Evolutionary conservation across 2,888 invertebrate species (phyloP).

Genomic region (Ypsolopha scabrella): DNA sequence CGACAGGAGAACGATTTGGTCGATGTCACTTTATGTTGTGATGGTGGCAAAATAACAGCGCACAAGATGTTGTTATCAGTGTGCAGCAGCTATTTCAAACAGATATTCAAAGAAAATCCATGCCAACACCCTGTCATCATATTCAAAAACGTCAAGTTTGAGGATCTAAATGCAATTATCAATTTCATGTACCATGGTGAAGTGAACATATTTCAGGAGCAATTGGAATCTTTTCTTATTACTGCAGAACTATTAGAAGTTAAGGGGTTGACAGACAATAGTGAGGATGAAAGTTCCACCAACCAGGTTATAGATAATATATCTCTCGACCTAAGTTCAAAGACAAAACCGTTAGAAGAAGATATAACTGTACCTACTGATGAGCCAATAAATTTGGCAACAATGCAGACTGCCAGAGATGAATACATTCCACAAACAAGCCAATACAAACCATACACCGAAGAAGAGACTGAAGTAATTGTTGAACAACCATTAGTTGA

Average conservation of each 20-base stretch:
- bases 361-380: conserved; percentile 38
- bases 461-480: conserved; percentile 31
- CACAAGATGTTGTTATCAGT: conserved; percentile 89
- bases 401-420: conserved; percentile 42
- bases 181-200: conserved; percentile 89
- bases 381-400: conserved; percentile 59
- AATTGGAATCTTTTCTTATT: conserved; percentile 80
- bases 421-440: conserved; percentile 45
- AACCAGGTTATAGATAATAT: conserved; percentile 39
- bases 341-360: conserved; percentile 38
- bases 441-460: conserved; percentile 18
- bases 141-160: conserved; percentile 82
- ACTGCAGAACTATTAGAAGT: conserved; percentile 83
- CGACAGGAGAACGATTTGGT: conserved; percentile 78
- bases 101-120: conserved; percentile 80
- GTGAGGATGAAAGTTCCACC: conserved; percentile 52
- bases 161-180: conserved; percentile 81
- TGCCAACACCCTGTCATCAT: conserved; percentile 86
- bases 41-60: conserved; percentile 85
- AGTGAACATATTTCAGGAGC: conserved; percentile 84
- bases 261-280: conserved; percentile 78
- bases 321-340: conserved; percentile 57
- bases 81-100: conserved; percentile 84
- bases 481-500: conserved; percentile 14
- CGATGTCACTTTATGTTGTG: conserved; percentile 88